These are phyloP conservation scores for Empis stercorea DNA, from an alignment of 2,888 invertebrate species.

Conservation along the genomic window DNA sequence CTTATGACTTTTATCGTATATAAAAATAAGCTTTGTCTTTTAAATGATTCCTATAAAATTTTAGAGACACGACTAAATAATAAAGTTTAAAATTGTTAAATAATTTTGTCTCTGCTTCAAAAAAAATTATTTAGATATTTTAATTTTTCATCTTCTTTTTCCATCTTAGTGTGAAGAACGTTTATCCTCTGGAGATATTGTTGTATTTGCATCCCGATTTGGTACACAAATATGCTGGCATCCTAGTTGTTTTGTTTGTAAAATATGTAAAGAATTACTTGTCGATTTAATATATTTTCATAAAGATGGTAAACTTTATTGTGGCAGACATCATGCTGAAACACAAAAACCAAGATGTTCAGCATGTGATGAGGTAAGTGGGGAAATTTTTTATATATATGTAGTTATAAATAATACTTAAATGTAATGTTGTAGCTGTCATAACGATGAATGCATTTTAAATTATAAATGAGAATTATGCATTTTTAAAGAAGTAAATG, in stretches of 20 bases:
- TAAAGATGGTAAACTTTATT: slow-evolving; percentile 79
- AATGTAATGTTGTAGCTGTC: no score
- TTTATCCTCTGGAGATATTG: slow-evolving; percentile 78
- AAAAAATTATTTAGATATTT: no score
- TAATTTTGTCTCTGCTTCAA: no score
- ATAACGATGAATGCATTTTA: no score
- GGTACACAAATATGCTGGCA: slow-evolving; percentile 84
- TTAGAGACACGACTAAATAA: no score
- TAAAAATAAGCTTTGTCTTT: no score
- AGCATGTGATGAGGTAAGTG: slow-evolving; percentile 87
- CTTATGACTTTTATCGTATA: slow-evolving; percentile 3
- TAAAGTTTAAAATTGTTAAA: no score
- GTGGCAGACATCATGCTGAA: slow-evolving; percentile 96
- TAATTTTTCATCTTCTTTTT: no score
- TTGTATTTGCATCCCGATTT: slow-evolving; percentile 76
- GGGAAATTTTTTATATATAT: no score
- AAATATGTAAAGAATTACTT: slow-evolving; percentile 81
- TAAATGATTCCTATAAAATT: no score
- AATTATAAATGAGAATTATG: no score
- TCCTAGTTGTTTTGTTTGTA: slow-evolving; percentile 89
- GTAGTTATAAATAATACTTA: no score
- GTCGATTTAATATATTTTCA: slow-evolving; percentile 97
- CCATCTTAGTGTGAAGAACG: slow-evolving; percentile 70
- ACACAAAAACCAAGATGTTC: slow-evolving; percentile 91
- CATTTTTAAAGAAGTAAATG: not conserved